A percentile compares a stretch with the other conserved stretches of the same genome.
Evolutionary conservation across 2,113 vertebrate species (phyloP).

Genomic region (Apteryx mantelli): DNA sequence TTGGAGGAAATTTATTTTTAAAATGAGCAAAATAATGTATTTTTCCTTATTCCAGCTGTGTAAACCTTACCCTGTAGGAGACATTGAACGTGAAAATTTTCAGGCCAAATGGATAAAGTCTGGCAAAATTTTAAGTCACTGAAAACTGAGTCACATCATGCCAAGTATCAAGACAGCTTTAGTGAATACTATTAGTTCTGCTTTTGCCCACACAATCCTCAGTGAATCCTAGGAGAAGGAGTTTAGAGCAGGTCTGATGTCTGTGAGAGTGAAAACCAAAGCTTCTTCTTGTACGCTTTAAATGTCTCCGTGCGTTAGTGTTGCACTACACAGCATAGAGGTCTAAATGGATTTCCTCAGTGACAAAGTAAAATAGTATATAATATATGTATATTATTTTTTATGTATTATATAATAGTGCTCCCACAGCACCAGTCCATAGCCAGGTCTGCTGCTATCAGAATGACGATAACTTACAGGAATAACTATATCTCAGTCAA

Average conservation of each 20-base stretch:
- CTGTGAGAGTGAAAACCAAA: slow-evolving; percentile 4
- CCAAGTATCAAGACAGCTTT: not conserved
- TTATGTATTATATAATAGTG: not conserved
- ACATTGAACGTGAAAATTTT: not conserved
- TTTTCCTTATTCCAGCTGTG: not conserved
- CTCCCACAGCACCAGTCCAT: not conserved
- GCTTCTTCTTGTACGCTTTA: not conserved
- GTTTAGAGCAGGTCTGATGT: not conserved
- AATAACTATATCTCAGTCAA: not conserved
- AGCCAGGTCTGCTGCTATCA: not conserved
- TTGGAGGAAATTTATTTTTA: not conserved
- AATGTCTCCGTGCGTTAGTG: slow-evolving; percentile 7
- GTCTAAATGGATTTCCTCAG: slow-evolving; percentile 22
- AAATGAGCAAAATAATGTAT: not conserved
- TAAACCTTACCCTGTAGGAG: not conserved
- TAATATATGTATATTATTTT: not conserved
- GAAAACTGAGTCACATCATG: not conserved
- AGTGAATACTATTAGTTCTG: not conserved
- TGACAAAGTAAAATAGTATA: not conserved
- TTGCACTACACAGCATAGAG: slow-evolving; percentile 13
- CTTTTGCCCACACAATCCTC: not conserved
- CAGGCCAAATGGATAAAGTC: not conserved
- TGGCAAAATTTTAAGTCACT: not conserved
- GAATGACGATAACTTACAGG: not conserved
- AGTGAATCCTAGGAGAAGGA: slow-evolving; percentile 4